Evolutionary conservation across 2,797 vertebrate genomes (phyloP).

Genomic region (Coregonus sp.): DNA sequence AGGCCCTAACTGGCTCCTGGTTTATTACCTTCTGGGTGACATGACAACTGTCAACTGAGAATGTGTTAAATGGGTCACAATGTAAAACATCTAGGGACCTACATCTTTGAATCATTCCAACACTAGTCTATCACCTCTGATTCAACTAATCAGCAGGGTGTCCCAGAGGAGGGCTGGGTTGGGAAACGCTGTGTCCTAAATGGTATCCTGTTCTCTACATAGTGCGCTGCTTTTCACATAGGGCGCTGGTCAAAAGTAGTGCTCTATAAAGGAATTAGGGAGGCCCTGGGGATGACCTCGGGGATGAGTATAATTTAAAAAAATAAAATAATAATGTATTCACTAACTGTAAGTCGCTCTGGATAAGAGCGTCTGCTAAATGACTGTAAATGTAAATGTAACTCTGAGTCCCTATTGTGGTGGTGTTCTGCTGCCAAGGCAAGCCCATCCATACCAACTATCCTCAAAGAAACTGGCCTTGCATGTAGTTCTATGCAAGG

Average conservation of each 20-base stretch:
- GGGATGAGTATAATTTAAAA: too few relatives aligned
- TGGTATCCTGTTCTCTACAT: background rate
- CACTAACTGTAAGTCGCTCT: too few relatives aligned
- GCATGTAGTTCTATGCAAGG: background rate
- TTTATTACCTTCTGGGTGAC: background rate
- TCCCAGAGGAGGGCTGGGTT: too few relatives aligned
- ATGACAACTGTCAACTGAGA: background rate
- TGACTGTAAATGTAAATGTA: too few relatives aligned
- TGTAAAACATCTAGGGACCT: too few relatives aligned
- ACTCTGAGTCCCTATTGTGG: too few relatives aligned
- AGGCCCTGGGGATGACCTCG: too few relatives aligned
- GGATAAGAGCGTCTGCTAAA: too few relatives aligned
- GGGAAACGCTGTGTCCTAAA: background rate
- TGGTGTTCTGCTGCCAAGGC: background rate
- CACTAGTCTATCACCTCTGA: background rate
- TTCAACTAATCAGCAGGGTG: background rate
- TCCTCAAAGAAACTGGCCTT: background rate
- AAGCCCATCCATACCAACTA: background rate
- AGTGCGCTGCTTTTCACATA: background rate
- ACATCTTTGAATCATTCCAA: background rate
- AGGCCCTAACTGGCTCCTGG: too few relatives aligned
- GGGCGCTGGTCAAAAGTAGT: background rate
- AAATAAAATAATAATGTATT: too few relatives aligned
- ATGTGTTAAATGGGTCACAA: background rate
- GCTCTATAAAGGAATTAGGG: background rate